These are phyloP conservation scores for Crematogaster levior DNA, from an alignment of 2,888 invertebrate species.

Conservation along the genomic window DNA sequence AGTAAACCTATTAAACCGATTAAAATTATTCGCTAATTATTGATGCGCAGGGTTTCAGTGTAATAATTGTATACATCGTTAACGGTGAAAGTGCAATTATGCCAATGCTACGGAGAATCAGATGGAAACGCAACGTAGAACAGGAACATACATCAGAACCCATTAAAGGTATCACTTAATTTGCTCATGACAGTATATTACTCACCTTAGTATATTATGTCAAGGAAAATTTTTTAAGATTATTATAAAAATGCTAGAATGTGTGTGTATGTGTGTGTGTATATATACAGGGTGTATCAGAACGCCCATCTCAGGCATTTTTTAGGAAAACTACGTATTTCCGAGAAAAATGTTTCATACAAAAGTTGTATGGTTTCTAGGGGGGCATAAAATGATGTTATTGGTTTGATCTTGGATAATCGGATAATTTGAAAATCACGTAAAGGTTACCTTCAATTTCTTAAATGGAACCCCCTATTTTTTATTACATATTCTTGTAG, in stretches of 20 bases:
- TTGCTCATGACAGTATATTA: not conserved
- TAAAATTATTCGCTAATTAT: slow-evolving; percentile 13
- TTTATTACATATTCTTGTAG: too few relatives aligned
- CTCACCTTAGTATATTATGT: not conserved
- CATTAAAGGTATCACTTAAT: slow-evolving; percentile 79
- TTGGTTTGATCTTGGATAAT: too few relatives aligned
- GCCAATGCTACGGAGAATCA: slow-evolving; percentile 79
- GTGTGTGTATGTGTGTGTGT: too few relatives aligned
- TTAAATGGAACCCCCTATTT: too few relatives aligned
- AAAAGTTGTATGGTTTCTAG: too few relatives aligned
- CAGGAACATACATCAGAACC: slow-evolving; percentile 81
- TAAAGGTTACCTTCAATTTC: too few relatives aligned
- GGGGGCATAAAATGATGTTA: too few relatives aligned
- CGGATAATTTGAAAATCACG: too few relatives aligned
- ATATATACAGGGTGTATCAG: too few relatives aligned
- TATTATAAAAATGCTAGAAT: not conserved
- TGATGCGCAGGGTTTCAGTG: slow-evolving; percentile 77
- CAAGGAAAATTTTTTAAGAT: not conserved
- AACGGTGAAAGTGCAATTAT: slow-evolving; percentile 78
- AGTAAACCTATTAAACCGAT: not conserved
- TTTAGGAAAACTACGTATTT: too few relatives aligned
- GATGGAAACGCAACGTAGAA: slow-evolving; percentile 74
- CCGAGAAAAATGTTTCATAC: too few relatives aligned
- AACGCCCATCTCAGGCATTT: too few relatives aligned
- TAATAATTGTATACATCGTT: slow-evolving; percentile 78